A percentile compares a stretch with the other conserved stretches of the same genome.
Evolutionary conservation across 2,797 vertebrate genomes (phyloP).

Genomic region (Hydrocynus forskahlii): DNA sequence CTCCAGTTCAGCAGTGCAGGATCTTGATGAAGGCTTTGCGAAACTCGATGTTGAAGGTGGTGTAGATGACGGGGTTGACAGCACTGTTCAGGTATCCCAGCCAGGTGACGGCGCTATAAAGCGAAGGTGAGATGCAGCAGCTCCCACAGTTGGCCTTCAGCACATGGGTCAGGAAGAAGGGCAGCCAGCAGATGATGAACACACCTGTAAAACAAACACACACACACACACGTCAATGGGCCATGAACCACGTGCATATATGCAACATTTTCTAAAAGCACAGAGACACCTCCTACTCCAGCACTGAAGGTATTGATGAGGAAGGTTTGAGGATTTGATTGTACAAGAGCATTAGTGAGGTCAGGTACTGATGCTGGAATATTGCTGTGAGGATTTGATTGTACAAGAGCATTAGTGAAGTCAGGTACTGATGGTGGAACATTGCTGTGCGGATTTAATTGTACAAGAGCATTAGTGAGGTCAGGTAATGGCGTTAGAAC

Average conservation of each 20-base stretch:
- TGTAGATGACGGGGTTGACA: constrained; percentile 82
- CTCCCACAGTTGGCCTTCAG: constrained; percentile 78
- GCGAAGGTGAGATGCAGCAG: constrained; percentile 78
- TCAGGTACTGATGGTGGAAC: no score
- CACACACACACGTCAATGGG: background rate
- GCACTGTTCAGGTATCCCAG: constrained; percentile 81
- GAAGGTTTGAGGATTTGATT: no score
- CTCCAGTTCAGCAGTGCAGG: constrained; percentile 75
- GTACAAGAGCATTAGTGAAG: background rate
- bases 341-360: no score
- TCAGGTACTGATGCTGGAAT: no score
- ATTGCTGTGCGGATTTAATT: no score
- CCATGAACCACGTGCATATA: background rate
- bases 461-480: no score
- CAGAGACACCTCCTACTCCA: no score
- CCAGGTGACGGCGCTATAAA: constrained; percentile 80
- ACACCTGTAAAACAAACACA: constrained; percentile 67
- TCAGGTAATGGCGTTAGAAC: no score
- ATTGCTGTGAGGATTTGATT: no score
- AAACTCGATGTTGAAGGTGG: constrained; percentile 82
- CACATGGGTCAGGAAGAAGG: constrained; percentile 82
- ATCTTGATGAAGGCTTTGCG: constrained; percentile 82
- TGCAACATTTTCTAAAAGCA: no score
- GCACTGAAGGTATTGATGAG: no score
- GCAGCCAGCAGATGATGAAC: constrained; percentile 85